Evolutionary conservation across 1,140 invertebrate genomes (phyloP).

Genomic region (Drosophila ambigua): DNA sequence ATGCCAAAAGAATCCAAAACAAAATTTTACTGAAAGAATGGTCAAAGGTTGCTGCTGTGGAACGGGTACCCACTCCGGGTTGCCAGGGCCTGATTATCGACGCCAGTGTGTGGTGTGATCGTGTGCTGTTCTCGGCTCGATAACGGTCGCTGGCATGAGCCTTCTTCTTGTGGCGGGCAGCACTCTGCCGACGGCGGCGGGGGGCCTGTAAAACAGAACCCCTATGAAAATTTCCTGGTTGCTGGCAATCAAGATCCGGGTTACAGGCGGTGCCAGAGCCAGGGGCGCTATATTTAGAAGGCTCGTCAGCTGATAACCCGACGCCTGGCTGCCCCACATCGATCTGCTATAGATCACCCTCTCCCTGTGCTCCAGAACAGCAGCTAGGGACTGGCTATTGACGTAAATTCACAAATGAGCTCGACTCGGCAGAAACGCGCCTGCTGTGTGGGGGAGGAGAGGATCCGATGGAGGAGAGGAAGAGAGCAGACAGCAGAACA

Average conservation of each 20-base stretch:
- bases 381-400: conserved; percentile 35
- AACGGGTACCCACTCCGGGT: conserved; percentile 33
- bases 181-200: too few species aligned
- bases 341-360: conserved; percentile 16
- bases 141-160: background rate
- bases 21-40: conserved; percentile 18
- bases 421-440: conserved; percentile 44
- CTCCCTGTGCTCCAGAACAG: conserved; percentile 33
- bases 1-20: conserved; percentile 42
- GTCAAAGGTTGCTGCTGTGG: conserved; percentile 24
- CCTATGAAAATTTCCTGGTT: conserved; percentile 28
- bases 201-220: too few species aligned
- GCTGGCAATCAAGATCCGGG: conserved; percentile 32
- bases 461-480: conserved; percentile 3
- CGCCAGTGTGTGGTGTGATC: conserved; percentile 38
- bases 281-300: conserved; percentile 37
- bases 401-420: conserved; percentile 25
- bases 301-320: conserved; percentile 53
- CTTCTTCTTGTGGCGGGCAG: too few species aligned
- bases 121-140: conserved; percentile 23
- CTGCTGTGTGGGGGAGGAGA: conserved; percentile 14
- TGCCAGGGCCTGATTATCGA: conserved; percentile 69
- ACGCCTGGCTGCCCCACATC: conserved; percentile 7
- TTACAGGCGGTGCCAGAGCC: background rate
- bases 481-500: background rate